Evolutionary conservation across 2,888 invertebrate genomes (phyloP).

Genomic region (Folsomia manolachei): DNA sequence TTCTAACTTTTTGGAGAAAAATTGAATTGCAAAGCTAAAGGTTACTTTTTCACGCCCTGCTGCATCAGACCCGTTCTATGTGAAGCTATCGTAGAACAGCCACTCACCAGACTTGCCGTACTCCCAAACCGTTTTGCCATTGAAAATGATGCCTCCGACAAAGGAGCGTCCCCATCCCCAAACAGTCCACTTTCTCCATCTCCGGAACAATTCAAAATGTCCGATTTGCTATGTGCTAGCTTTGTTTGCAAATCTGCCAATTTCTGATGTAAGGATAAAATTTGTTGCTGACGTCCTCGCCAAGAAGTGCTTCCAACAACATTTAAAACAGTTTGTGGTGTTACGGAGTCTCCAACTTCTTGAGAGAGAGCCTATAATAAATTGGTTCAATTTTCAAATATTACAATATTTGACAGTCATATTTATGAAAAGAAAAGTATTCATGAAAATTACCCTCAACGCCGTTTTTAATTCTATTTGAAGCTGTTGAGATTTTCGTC

Average conservation of each 20-base stretch:
- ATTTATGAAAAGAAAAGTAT: not conserved
- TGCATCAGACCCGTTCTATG: conserved; percentile 25
- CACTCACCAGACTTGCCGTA: not conserved
- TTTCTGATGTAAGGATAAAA: conserved; percentile 67
- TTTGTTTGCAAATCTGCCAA: conserved; percentile 66
- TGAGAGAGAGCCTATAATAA: conserved; percentile 62
- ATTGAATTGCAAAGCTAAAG: not conserved
- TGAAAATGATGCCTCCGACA: not conserved
- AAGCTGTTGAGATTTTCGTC: conserved; percentile 67
- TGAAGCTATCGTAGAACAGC: not conserved
- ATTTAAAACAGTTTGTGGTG: conserved; percentile 58
- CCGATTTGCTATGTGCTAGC: conserved; percentile 45
- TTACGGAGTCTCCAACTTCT: conserved; percentile 71
- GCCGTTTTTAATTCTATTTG: conserved; percentile 63
- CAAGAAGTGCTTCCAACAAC: conserved; percentile 64
- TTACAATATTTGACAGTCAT: conserved; percentile 1
- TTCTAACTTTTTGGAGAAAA: not conserved
- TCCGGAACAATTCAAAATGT: not conserved
- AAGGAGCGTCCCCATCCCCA: not conserved
- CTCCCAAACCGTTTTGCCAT: not conserved
- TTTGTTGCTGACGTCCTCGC: conserved; percentile 76
- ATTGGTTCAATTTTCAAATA: not conserved
- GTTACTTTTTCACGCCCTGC: conserved; percentile 32
- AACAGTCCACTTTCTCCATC: conserved; percentile 2
- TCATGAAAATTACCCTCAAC: conserved; percentile 33